Evolutionary conservation across 2,888 invertebrate genomes (phyloP).

Genomic region (Mesorhabditis spiculigera): DNA sequence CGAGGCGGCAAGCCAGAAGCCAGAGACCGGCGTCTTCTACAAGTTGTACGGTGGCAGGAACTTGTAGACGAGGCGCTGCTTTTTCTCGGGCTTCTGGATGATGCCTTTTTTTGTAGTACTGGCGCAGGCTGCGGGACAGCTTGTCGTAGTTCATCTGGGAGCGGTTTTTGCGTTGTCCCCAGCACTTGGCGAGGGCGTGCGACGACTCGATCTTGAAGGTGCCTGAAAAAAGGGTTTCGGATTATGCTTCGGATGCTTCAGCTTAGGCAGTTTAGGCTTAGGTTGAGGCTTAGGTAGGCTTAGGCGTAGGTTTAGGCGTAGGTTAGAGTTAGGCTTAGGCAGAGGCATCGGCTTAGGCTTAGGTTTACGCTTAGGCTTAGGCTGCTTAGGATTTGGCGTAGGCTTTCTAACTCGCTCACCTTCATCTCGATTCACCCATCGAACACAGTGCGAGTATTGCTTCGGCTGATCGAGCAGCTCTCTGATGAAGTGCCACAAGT

Average conservation of each 20-base stretch:
- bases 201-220: slow-evolving; percentile 98
- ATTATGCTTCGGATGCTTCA: background rate
- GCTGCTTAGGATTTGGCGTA: background rate
- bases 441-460: slow-evolving; percentile 85
- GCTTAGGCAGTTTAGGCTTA: background rate
- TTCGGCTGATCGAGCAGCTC: slow-evolving; percentile 86
- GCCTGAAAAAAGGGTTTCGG: slow-evolving; percentile 50
- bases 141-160: slow-evolving; percentile 99
- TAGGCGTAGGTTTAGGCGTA: background rate
- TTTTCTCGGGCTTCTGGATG: slow-evolving; percentile 94
- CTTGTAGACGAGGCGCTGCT: slow-evolving; percentile 95
- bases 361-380: background rate
- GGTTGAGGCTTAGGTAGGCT: background rate
- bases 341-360: no score
- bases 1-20: background rate
- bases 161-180: slow-evolving; percentile 96
- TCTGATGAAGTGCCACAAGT: slow-evolving; percentile 97
- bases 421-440: slow-evolving; percentile 89
- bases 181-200: slow-evolving; percentile 88
- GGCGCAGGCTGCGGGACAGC: slow-evolving; percentile 89
- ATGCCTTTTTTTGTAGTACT: slow-evolving; percentile 90
- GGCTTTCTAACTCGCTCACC: slow-evolving; percentile 63
- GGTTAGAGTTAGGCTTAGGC: background rate
- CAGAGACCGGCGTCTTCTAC: slow-evolving; percentile 13
- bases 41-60: slow-evolving; percentile 66